These are phyloP conservation scores for Hydropsyche tenuis DNA, from an alignment of 1,140 invertebrate species.

Conservation along the genomic window DNA sequence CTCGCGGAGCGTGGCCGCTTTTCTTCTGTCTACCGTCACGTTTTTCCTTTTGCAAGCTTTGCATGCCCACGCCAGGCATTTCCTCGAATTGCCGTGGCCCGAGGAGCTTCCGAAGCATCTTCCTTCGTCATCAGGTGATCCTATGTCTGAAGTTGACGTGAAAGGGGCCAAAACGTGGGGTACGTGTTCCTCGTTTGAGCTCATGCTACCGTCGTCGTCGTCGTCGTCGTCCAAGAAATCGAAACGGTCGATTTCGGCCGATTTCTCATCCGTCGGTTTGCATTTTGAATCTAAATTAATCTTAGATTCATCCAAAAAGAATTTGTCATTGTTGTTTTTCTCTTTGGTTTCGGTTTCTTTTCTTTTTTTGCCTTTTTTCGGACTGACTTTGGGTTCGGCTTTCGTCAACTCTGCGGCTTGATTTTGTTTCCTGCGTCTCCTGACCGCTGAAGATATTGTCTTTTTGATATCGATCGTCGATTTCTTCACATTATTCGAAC, in stretches of 20 bases:
- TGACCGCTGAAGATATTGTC: constrained; percentile 41
- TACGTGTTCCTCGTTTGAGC: constrained; percentile 42
- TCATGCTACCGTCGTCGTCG: constrained; percentile 41
- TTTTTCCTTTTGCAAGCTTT: constrained; percentile 96
- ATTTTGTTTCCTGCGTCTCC: constrained; percentile 41
- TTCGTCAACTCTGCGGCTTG: constrained; percentile 1
- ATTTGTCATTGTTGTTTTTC: constrained; percentile 28
- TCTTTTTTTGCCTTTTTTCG: constrained; percentile 19
- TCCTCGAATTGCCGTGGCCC: constrained; percentile 62
- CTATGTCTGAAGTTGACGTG: constrained; percentile 24
- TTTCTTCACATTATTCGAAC: background rate
- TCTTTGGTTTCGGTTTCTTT: constrained; percentile 17
- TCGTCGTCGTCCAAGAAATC: constrained; percentile 41
- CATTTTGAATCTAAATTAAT: background rate
- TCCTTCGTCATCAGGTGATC: constrained; percentile 8
- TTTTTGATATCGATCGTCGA: constrained; percentile 37
- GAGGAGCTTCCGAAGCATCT: constrained; percentile 25
- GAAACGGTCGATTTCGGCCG: constrained; percentile 13
- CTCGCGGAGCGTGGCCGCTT: constrained; percentile 95
- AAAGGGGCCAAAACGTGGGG: constrained; percentile 46
- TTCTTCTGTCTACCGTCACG: constrained; percentile 91
- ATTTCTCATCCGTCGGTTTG: background rate
- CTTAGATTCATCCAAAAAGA: background rate
- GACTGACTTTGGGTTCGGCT: background rate
- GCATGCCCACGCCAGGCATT: constrained; percentile 93